Evolutionary conservation across 2,797 vertebrate species (phyloP).

Genomic region (Sebastolobus altivelis): DNA sequence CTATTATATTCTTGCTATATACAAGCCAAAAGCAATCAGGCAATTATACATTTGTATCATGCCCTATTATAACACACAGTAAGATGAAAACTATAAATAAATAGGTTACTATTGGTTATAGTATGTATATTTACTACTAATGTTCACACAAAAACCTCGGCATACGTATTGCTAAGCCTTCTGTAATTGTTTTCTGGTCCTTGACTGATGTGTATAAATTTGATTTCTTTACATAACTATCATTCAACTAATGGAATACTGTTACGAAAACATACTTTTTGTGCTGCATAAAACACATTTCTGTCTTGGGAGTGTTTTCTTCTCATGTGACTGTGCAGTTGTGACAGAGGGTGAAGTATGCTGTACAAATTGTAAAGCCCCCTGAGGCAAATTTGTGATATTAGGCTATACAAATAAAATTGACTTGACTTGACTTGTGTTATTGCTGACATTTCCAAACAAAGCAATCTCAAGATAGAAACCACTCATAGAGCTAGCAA

Average conservation of each 20-base stretch:
- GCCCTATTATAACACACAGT: slow-evolving; percentile 48
- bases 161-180: slow-evolving; percentile 15
- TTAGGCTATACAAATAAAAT: no score
- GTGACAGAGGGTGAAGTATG: neutral
- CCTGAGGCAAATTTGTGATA: no score
- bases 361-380: no score
- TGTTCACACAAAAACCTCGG: slow-evolving; percentile 45
- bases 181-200: neutral
- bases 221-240: slow-evolving; percentile 17
- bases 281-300: slow-evolving; percentile 31
- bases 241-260: slow-evolving; percentile 27
- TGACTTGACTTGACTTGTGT: slow-evolving; percentile 4
- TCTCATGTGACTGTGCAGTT: slow-evolving; percentile 20
- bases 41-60: slow-evolving; percentile 50
- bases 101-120: slow-evolving; percentile 44
- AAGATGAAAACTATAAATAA: slow-evolving; percentile 52
- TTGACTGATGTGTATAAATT: slow-evolving; percentile 26
- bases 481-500: neutral
- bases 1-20: slow-evolving; percentile 64
- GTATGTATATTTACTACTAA: slow-evolving; percentile 48
- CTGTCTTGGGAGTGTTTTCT: slow-evolving; percentile 7
- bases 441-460: slow-evolving; percentile 50
- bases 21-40: slow-evolving; percentile 61
- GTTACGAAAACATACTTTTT: slow-evolving; percentile 28
- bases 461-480: slow-evolving; percentile 28